phyloP scores from a whole-genome alignment of 2,113 vertebrate genomes.

The Genyomyrus donnyi region DNA sequence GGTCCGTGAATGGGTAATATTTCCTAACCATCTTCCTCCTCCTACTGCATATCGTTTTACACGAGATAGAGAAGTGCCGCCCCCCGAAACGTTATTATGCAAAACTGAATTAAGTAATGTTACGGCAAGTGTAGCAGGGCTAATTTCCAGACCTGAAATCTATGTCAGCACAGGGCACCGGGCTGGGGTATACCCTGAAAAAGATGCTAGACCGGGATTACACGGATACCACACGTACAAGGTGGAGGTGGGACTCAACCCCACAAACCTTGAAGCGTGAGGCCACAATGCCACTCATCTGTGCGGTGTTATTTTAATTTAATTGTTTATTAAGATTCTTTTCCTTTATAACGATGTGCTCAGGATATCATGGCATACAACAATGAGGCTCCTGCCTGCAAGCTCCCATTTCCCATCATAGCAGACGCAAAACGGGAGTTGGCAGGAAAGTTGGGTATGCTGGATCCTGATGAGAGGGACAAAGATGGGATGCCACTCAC shows the following conservation, averaged over 20 bases:
- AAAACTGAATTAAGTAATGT: background rate
- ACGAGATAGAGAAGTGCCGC: background rate
- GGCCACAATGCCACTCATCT: background rate
- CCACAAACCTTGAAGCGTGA: background rate
- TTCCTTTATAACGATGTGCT: background rate
- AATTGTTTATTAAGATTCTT: background rate
- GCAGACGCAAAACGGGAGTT: constrained; percentile 77
- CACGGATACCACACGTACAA: background rate
- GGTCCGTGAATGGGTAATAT: too few relatives aligned
- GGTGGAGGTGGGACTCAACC: background rate
- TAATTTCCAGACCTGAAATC: background rate
- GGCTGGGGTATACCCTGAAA: background rate
- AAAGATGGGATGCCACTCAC: constrained; percentile 77
- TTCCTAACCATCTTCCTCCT: too few relatives aligned
- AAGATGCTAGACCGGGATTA: background rate
- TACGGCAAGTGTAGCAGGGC: background rate
- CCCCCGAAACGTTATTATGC: background rate
- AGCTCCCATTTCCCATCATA: constrained; percentile 86
- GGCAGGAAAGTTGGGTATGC: constrained; percentile 77
- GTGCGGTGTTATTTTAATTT: background rate
- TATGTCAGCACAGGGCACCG: background rate
- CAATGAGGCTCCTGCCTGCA: constrained; percentile 52
- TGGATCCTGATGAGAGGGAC: constrained; percentile 80
- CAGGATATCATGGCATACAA: constrained; percentile 86
- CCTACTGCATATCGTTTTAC: background rate